Evolutionary conservation across 2,888 invertebrate genomes (phyloP), one percentile per base, ranked within the genome.

Genomic region (Caenorhabditis becei): DNA sequence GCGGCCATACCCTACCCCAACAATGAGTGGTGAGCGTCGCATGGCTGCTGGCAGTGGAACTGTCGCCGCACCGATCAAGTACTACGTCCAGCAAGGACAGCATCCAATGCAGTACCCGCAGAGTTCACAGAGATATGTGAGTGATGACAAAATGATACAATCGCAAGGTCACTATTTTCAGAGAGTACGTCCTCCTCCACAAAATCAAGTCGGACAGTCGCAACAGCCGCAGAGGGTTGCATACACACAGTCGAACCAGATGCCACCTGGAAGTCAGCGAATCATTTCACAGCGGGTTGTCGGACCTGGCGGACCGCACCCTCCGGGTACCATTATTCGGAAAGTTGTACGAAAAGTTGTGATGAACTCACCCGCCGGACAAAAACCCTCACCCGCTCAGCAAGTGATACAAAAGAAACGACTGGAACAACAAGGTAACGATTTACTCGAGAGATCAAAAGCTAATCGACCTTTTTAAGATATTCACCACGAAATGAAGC

Each of bases 331-430:
- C 10, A 69, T 69, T 14, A 65, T 79, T 41, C 47, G 79, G 1
- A 78, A 78, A 71, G 61, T 78, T 1, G 41, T 78, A 5, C 41
- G 63, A 18, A 63, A 72, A 35, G 58, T 63, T 32, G 72, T 71
- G n/a, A 58, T 58, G 18, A 56, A 59, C 23, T 51, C 37, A 16
- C 7, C 10, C 11, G 53, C 11, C 11, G 61, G 53, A 18, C 37
- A n/a, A 56, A 74, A 74, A 26, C 74, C 49, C 24, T 65, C 65
- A 5, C 59, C 74, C 0, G 74, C 74, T 16, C 74, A 74, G 26
- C 74, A 74, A 26, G 74, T 74, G 5, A 74, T 74, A 24, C 74
- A 74, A 23, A 74, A 59, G 59, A 74, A 59, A n/a, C 65, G 65
- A 66, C 44, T 63, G 74, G 74, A 74, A 47, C 74, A 74, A 47